Conservation (phyloP, 2,888 invertebrate genomes). For the Erynnis tages region DNA sequence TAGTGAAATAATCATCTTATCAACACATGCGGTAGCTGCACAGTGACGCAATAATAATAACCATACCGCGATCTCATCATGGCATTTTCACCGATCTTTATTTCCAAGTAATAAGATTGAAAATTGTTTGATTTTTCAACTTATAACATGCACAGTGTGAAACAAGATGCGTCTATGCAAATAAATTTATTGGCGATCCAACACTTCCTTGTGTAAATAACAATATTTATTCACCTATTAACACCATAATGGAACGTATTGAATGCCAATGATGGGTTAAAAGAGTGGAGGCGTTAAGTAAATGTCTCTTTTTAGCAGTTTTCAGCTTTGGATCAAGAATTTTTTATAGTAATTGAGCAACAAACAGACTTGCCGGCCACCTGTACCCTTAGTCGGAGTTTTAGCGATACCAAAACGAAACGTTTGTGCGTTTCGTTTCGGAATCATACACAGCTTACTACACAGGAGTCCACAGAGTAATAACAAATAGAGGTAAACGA, state of each 20-base stretch:
- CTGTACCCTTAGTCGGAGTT: too few species aligned
- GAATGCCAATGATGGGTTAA: background rate
- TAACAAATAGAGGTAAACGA: too few species aligned
- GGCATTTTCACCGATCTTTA: conserved; percentile 37
- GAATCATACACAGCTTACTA: too few species aligned
- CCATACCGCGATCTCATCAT: conserved; percentile 31
- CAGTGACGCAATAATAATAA: conserved; percentile 31
- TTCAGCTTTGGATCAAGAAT: too few species aligned
- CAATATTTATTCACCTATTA: conserved; percentile 9
- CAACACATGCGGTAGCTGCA: conserved; percentile 23
- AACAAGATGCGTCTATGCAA: conserved; percentile 15
- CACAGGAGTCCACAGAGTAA: too few species aligned
- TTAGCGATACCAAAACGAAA: too few species aligned
- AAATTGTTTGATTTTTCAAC: conserved; percentile 3
- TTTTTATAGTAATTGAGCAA: too few species aligned
- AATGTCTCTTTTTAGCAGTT: background rate
- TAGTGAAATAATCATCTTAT: conserved; percentile 19
- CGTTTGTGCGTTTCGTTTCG: too few species aligned
- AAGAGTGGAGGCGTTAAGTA: background rate
- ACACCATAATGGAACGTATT: background rate
- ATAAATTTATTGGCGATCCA: conserved; percentile 16
- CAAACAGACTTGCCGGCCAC: too few species aligned
- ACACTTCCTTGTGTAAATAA: conserved; percentile 23
- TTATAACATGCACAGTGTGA: background rate
- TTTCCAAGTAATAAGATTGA: conserved; percentile 30